Percentiles rank a stretch among this genome's conserved stretches.
Evolutionary conservation across 1,140 invertebrate genomes (phyloP).

Genomic region (Aphelenchoides fujianensis): DNA sequence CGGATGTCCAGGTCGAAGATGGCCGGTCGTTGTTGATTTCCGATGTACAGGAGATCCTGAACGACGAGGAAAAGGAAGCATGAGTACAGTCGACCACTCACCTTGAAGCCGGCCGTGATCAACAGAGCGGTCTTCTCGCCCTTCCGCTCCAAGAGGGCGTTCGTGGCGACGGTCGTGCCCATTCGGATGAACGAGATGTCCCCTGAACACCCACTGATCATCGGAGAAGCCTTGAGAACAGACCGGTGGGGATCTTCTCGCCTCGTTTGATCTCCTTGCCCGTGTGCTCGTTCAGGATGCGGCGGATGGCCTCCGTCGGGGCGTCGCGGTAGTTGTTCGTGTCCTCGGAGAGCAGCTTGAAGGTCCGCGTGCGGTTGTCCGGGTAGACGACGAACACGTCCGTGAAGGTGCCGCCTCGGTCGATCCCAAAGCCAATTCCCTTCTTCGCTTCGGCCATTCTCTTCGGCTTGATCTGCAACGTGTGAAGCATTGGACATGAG

Average conservation of each 20-base stretch:
- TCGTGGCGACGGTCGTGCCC: slow-evolving; percentile 99
- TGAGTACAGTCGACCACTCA: too few relatives aligned
- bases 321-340: slow-evolving; percentile 90
- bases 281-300: slow-evolving; percentile 76
- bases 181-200: slow-evolving; percentile 85
- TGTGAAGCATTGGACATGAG: too few relatives aligned
- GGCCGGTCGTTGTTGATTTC: slow-evolving; percentile 92
- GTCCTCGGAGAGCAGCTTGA: slow-evolving; percentile 92
- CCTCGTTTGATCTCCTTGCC: slow-evolving; percentile 51
- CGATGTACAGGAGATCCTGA: slow-evolving; percentile 84
- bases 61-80: too few relatives aligned
- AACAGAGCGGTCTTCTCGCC: slow-evolving; percentile 87
- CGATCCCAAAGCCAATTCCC: slow-evolving; percentile 90
- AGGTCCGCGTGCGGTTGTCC: slow-evolving; percentile 74
- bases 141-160: slow-evolving; percentile 91
- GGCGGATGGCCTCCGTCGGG: slow-evolving; percentile 87
- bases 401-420: slow-evolving; percentile 95
- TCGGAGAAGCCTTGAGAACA: neutral
- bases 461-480: too few relatives aligned
- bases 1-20: slow-evolving; percentile 92
- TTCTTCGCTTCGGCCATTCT: too few relatives aligned
- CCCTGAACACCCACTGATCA: slow-evolving; percentile 44
- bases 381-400: slow-evolving; percentile 87
- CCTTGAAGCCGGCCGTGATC: slow-evolving; percentile 87
- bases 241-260: slow-evolving; percentile 62